These are phyloP conservation scores for Pycnonotus jocosus DNA, from an alignment of 2,113 vertebrate genomes.

Conservation along the genomic window DNA sequence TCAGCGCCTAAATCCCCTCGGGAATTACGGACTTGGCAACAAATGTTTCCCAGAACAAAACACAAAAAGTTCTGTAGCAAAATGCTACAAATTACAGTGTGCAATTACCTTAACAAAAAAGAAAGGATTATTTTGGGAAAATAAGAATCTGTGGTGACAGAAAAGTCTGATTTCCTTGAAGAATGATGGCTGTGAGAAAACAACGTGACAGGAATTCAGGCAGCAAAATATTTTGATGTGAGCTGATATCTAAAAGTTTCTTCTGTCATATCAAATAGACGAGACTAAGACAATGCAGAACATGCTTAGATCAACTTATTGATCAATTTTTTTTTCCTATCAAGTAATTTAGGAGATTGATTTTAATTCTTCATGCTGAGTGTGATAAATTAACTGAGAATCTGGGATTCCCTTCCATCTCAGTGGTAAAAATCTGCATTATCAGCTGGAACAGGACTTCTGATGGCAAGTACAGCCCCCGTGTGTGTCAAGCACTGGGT, in stretches of 20 bases:
- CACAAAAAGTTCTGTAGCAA: not conserved
- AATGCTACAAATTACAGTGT: not conserved
- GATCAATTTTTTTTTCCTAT: not conserved
- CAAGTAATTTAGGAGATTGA: not conserved
- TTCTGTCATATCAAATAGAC: not conserved
- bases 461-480: not conserved
- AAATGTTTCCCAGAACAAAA: not conserved
- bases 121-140: not conserved
- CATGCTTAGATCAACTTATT: not conserved
- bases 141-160: not conserved
- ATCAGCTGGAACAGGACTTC: not conserved
- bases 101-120: not conserved
- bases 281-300: not conserved
- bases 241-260: not conserved
- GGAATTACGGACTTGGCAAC: not conserved
- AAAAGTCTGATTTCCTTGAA: not conserved
- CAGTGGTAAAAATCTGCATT: not conserved
- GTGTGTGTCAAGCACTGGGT: rapidly evolving
- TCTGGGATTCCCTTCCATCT: not conserved
- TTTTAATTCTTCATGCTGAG: not conserved
- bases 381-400: not conserved
- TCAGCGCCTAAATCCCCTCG: not conserved
- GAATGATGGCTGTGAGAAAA: not conserved
- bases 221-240: not conserved
- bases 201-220: not conserved